Evolutionary conservation across 2,113 vertebrate genomes (phyloP), one percentile per base, ranked within the genome.

Genomic region (Brachyhypopomus gauderio): DNA sequence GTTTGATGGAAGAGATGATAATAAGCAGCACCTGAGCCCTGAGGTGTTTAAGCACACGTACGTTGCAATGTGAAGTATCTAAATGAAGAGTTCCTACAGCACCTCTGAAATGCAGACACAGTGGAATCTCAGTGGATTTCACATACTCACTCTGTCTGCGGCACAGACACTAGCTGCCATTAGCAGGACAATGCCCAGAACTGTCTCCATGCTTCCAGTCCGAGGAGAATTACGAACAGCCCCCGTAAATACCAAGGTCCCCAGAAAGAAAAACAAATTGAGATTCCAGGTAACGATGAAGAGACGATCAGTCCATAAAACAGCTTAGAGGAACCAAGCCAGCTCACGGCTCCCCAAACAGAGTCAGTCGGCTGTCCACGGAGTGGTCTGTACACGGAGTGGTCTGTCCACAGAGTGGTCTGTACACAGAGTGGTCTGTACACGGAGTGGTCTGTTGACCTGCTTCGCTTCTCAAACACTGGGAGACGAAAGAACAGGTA

Each of bases 141-240:
- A 71, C 78, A 23, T 56, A 79, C 77, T 85, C 66, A 85, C 84
- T 14, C 79, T 67, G 76, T 48, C 59, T 72, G 80, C 64, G n/a
- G 80, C 69, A 22, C 48, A 17, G 23, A 85, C 20, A 20, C n/a
- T n/a, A n/a, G n/a, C n/a, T n/a, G 76, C 14, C 5, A 52, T 36
- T 60, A 82, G 14, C 52, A 84, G 64, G 17, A 78, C 5, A 4
- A 20, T 5, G 14, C 66, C 70, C 58, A 48, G 3, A 11, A 14
- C 7, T 2, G 23, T 20, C 27, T 20, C 19, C 58, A 45, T 79
- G 72, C 52, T 76, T 7, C 36, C 41, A 62, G 22, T 81, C 30
- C 38, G 22, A 17, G 52, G 27, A 62, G 56, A 82, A 77, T 48
- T 69, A 77, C 58, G 9, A 2, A 45, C 45, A 12, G 30, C 72